phyloP scores from a whole-genome alignment of 2,888 invertebrate species.

The Drosophila anomalipes region DNA sequence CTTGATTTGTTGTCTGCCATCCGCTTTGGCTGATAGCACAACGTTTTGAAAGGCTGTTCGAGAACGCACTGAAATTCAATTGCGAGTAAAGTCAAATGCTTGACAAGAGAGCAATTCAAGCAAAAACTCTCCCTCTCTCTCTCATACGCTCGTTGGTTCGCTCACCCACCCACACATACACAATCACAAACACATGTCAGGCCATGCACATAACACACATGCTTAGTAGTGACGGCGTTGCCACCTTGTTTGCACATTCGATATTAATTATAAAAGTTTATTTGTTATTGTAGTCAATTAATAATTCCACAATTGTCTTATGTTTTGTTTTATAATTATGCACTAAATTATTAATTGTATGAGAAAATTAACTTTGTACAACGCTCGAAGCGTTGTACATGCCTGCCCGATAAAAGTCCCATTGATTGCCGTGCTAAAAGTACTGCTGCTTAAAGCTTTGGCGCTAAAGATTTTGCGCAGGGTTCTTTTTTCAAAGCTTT shows the following conservation, averaged over 20 bases:
- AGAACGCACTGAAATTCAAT: constrained; percentile 62
- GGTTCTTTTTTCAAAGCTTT: neutral
- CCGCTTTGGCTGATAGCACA: constrained; percentile 48
- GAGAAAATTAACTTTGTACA: neutral
- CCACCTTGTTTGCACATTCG: constrained; percentile 19
- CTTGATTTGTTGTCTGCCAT: constrained; percentile 10
- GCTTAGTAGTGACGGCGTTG: constrained; percentile 33
- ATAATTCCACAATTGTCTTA: neutral
- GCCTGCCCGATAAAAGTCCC: constrained; percentile 18
- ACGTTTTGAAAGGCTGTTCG: constrained; percentile 56
- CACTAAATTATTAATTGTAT: neutral
- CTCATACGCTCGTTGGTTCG: constrained; percentile 5
- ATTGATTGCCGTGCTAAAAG: neutral
- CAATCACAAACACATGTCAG: constrained; percentile 38
- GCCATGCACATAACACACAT: constrained; percentile 48
- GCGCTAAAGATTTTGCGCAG: neutral
- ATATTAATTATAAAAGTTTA: neutral
- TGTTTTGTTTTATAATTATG: neutral
- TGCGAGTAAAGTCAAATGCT: constrained; percentile 55
- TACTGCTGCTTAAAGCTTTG: constrained; percentile 1
- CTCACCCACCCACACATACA: neutral
- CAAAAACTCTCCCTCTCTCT: constrained; percentile 1
- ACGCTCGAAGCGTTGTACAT: neutral
- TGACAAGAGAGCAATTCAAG: constrained; percentile 58
- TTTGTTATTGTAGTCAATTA: neutral